These are phyloP conservation scores for Luscinia luscinia DNA, from an alignment of 2,797 vertebrate species.

Conservation along the genomic window DNA sequence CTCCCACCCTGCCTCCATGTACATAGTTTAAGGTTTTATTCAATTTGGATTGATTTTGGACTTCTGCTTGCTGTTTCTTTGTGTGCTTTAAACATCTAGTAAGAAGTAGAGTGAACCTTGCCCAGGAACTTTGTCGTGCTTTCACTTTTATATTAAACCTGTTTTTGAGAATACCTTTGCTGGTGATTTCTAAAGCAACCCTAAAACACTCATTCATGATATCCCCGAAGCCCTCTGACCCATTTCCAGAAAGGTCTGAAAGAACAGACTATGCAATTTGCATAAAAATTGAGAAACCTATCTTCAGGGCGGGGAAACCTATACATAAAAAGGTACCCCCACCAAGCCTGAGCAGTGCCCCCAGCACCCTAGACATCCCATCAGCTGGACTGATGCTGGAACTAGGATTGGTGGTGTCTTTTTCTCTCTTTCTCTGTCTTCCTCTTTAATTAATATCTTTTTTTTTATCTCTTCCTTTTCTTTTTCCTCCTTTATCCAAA, in stretches of 20 bases:
- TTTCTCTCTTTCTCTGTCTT: not conserved
- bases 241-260: not conserved
- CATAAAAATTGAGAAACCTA: not conserved
- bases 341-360: not conserved
- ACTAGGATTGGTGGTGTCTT: not conserved
- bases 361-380: not conserved
- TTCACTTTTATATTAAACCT: not conserved
- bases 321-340: not conserved
- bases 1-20: not conserved
- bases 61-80: not conserved
- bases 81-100: not conserved
- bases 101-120: not conserved
- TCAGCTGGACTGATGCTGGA: not conserved
- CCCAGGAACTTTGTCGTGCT: not conserved
- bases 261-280: not conserved
- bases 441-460: not conserved
- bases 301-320: not conserved
- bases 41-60: not conserved
- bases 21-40: not conserved
- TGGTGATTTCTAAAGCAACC: not conserved
- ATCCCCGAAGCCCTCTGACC: not conserved
- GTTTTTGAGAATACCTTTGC: not conserved
- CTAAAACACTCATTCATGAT: not conserved
- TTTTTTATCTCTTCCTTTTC: not conserved
- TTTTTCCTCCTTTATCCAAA: not conserved